Conservation (phyloP, 2,797 vertebrate genomes). For the Cossypha heuglini region DNA sequence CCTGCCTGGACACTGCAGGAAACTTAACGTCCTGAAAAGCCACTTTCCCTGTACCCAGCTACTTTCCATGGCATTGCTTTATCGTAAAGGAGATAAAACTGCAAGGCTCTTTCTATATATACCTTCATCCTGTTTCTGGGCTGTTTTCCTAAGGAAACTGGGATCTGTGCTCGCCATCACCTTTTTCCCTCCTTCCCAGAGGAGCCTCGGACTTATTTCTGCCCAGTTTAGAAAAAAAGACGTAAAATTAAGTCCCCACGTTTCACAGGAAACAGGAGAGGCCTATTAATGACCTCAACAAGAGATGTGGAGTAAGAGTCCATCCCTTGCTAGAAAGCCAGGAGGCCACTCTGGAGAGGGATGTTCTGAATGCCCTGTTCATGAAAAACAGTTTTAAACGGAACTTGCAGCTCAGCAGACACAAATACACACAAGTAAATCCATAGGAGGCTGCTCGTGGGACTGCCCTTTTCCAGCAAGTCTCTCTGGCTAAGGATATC, state of each 20-base stretch:
- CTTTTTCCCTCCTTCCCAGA: neutral
- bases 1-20: neutral
- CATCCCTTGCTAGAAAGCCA: neutral
- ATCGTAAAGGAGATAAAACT: slow-evolving; percentile 6
- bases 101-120: neutral
- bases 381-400: neutral
- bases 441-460: neutral
- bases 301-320: neutral
- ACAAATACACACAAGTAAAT: neutral
- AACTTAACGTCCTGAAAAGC: neutral
- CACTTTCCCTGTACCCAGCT: neutral
- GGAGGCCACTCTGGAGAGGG: neutral
- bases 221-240: neutral
- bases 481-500: neutral
- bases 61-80: slow-evolving; percentile 20
- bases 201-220: neutral
- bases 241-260: neutral
- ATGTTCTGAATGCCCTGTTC: neutral
- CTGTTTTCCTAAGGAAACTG: neutral
- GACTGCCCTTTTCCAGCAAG: neutral
- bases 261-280: neutral
- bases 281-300: neutral
- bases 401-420: neutral
- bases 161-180: neutral
- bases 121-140: neutral